Conservation (phyloP, 2,888 invertebrate genomes). For the Esperia sulphurella region DNA sequence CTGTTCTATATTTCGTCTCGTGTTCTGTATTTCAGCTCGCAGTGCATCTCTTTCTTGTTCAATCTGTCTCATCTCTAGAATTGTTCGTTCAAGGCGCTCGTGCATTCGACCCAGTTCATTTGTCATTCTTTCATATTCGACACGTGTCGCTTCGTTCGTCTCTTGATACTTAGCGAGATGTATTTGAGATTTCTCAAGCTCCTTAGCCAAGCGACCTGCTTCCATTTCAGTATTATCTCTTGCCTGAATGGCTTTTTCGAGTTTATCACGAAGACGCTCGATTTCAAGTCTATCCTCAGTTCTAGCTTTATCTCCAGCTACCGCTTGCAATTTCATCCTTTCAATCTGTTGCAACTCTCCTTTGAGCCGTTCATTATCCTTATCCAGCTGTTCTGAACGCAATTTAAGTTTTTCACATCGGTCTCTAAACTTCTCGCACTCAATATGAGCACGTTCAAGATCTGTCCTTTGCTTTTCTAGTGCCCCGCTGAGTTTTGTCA, state of each 20-base stretch:
- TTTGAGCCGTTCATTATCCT: constrained; percentile 74
- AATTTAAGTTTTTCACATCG: constrained; percentile 90
- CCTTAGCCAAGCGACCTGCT: constrained; percentile 90
- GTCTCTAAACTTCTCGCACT: constrained; percentile 92
- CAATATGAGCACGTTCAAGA: constrained; percentile 91
- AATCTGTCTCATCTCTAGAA: constrained; percentile 83
- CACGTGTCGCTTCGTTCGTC: constrained; percentile 88
- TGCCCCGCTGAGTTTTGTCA: constrained; percentile 84
- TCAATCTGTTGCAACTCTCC: constrained; percentile 83
- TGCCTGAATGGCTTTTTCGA: constrained; percentile 90
- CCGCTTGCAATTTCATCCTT: constrained; percentile 84
- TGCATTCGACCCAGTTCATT: constrained; percentile 89
- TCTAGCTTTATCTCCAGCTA: constrained; percentile 82
- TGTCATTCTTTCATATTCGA: constrained; percentile 91
- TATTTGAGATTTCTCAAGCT: constrained; percentile 91
- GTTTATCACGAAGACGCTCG: constrained; percentile 90
- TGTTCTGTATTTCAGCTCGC: constrained; percentile 83
- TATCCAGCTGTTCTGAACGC: constrained; percentile 84
- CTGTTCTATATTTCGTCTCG: constrained; percentile 81
- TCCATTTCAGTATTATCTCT: constrained; percentile 92
- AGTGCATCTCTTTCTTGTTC: constrained; percentile 87
- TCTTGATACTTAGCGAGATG: constrained; percentile 91
- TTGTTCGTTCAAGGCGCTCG: constrained; percentile 87
- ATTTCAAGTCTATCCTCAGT: constrained; percentile 87
- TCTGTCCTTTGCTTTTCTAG: constrained; percentile 91